Evolutionary conservation across 2,797 vertebrate genomes (phyloP).

Genomic region (Luscinia luscinia): DNA sequence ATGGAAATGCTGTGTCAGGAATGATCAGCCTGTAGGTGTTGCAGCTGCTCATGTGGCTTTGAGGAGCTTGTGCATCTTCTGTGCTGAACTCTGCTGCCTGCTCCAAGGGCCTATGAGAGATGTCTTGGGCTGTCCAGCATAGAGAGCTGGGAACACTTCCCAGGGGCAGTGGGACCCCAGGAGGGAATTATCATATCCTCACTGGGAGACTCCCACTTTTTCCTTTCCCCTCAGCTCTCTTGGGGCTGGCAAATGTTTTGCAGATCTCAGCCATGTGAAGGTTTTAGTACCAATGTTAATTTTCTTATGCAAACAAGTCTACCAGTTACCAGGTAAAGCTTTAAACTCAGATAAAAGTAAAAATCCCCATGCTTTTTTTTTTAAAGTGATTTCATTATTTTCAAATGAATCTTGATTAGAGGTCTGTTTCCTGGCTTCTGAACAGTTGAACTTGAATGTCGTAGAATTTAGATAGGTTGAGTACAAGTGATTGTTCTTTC

Average conservation of each 20-base stretch:
- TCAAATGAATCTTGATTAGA: neutral
- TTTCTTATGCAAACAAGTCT: neutral
- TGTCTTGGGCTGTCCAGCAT: neutral
- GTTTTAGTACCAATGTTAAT: neutral
- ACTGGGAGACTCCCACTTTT: neutral
- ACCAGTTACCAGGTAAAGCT: neutral
- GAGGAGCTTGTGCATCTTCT: neutral
- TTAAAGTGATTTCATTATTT: neutral
- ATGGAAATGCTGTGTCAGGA: neutral
- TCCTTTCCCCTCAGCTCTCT: neutral
- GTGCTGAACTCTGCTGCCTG: neutral
- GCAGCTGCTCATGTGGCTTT: neutral
- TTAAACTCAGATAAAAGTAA: neutral
- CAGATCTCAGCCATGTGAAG: neutral
- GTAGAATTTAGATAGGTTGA: neutral
- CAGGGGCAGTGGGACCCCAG: fast-evolving
- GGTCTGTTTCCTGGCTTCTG: neutral
- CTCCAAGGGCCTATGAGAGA: neutral
- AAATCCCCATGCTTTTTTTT: neutral
- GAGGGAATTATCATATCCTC: neutral
- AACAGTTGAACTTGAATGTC: neutral
- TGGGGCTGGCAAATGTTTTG: neutral
- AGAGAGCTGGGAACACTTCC: neutral
- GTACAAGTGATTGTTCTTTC: neutral
- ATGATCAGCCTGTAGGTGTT: neutral